phyloP scores from a whole-genome alignment of 1,140 invertebrate species.

The Saxidomus purpurata region DNA sequence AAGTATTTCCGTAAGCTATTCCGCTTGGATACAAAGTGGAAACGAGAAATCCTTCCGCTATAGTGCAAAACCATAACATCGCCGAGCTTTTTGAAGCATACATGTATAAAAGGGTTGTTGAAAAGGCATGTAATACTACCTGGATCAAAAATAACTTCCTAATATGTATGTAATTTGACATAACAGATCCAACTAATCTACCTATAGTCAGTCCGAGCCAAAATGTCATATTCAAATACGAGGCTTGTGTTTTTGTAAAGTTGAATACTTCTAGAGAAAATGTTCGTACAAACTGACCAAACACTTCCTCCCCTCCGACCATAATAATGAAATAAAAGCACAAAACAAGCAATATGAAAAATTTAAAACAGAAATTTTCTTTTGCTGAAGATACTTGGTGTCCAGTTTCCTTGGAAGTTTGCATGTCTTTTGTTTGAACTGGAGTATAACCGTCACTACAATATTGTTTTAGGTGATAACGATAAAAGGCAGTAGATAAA shows the following conservation, averaged over 20 bases:
- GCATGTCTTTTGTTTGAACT: not conserved
- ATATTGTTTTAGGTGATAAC: not conserved
- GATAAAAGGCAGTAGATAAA: constrained; percentile 10
- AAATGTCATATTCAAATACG: constrained; percentile 27
- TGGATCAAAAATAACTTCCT: constrained; percentile 9
- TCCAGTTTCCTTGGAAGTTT: not conserved
- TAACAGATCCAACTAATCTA: constrained; percentile 24
- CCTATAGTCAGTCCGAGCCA: constrained; percentile 39
- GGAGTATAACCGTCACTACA: not conserved
- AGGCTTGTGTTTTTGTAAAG: constrained; percentile 44
- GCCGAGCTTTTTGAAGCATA: not conserved
- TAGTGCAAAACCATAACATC: constrained; percentile 24
- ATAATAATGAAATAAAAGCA: constrained; percentile 30
- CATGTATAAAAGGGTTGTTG: constrained; percentile 3
- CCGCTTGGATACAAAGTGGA: constrained; percentile 27
- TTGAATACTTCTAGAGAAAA: constrained; percentile 39
- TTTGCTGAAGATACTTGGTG: not conserved
- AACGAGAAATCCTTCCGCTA: constrained; percentile 25
- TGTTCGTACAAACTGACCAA: constrained; percentile 28
- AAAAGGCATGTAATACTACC: constrained; percentile 7
- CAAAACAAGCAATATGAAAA: not conserved
- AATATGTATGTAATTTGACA: constrained; percentile 1
- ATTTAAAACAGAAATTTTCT: not conserved
- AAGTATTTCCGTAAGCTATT: constrained; percentile 44
- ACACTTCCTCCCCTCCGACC: constrained; percentile 41